A percentile compares a stretch with the other conserved stretches of the same genome.
phyloP scores from a whole-genome alignment of 2,797 vertebrate genomes.

The Sebastes steindachneri region DNA sequence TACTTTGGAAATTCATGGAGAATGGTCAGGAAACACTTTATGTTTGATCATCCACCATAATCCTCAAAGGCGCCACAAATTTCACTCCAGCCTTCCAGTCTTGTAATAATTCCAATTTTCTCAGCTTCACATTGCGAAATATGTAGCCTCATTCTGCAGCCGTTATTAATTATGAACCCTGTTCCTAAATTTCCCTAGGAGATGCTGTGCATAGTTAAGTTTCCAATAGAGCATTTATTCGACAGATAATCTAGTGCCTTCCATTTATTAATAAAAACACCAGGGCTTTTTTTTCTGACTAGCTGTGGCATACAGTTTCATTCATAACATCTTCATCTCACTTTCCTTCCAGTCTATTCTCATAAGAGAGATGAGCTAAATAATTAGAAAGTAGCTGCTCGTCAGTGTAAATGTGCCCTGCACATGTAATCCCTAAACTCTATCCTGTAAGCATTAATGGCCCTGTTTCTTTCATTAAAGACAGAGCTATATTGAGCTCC shows the following conservation, averaged over 20 bases:
- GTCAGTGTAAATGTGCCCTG: background rate
- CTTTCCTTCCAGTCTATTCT: background rate
- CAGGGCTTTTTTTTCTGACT: background rate
- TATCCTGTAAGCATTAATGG: background rate
- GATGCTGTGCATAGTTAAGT: slow-evolving; percentile 13
- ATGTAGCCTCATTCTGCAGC: slow-evolving; percentile 30
- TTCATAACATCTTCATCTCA: slow-evolving; percentile 4
- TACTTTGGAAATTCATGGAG: slow-evolving; percentile 30
- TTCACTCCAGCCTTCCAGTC: slow-evolving; percentile 31
- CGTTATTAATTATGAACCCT: slow-evolving; percentile 70
- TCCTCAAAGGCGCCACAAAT: slow-evolving; percentile 62
- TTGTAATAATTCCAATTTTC: slow-evolving; percentile 56
- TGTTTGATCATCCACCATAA: slow-evolving; percentile 43
- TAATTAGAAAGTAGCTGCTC: background rate
- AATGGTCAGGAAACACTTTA: slow-evolving; percentile 36
- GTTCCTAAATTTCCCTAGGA: slow-evolving; percentile 42
- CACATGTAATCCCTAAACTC: slow-evolving; percentile 4
- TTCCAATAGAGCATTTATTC: slow-evolving; percentile 6
- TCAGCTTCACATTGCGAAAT: slow-evolving; percentile 52
- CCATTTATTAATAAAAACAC: background rate
- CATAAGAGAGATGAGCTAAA: background rate
- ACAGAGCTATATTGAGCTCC: background rate
- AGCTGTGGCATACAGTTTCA: background rate
- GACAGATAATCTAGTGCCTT: slow-evolving; percentile 4
- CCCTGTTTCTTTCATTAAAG: background rate